Evolutionary conservation across 2,113 vertebrate species (phyloP).

Genomic region (Drymodes brunneopygia): DNA sequence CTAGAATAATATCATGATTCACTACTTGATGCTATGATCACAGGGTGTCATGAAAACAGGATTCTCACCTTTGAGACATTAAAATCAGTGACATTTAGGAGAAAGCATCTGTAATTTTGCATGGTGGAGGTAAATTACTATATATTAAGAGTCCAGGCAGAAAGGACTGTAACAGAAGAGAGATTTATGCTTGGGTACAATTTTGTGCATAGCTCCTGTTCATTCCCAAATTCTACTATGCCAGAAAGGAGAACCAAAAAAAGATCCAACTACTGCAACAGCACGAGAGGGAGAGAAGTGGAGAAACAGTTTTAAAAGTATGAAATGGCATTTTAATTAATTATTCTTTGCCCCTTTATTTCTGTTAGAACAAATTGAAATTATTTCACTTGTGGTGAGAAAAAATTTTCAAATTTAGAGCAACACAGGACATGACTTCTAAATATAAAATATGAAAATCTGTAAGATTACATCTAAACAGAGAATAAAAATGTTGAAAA

Average conservation of each 20-base stretch:
- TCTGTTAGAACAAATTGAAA: not conserved
- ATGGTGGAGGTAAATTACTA: not conserved
- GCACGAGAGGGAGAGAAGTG: not conserved
- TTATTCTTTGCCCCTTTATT: not conserved
- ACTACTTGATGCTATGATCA: conserved; percentile 37
- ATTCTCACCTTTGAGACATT: not conserved
- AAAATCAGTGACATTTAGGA: conserved; percentile 64
- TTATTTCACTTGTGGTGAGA: not conserved
- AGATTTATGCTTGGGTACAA: not conserved
- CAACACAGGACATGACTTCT: not conserved
- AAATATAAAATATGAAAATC: not conserved
- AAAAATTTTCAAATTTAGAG: not conserved
- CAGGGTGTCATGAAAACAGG: conserved; percentile 35
- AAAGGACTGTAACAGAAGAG: not conserved
- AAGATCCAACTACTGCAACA: not conserved
- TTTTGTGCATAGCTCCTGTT: not conserved
- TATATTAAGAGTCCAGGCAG: not conserved
- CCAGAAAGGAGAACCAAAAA: not conserved
- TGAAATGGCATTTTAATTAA: not conserved
- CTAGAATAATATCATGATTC: conserved; percentile 41
- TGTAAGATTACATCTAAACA: not conserved
- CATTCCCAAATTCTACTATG: not conserved
- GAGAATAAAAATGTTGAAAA: not conserved
- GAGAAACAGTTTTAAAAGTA: not conserved
- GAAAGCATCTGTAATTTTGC: conserved; percentile 29